Evolutionary conservation across 2,888 invertebrate genomes (phyloP).

Genomic region (Megalurothrips usitatus): DNA sequence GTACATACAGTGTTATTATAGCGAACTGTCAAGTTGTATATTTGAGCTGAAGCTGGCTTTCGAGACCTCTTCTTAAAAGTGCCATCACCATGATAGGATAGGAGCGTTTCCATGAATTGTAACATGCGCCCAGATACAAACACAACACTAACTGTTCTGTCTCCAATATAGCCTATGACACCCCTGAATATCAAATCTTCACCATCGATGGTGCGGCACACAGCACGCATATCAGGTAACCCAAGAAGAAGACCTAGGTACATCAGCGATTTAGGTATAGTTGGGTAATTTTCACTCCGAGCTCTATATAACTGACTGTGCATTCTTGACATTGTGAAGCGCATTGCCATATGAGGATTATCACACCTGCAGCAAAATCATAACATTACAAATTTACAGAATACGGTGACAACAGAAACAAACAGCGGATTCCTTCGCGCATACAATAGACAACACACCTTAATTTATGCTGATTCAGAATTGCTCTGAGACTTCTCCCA

Average conservation of each 20-base stretch:
- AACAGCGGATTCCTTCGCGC: neutral
- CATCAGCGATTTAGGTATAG: neutral
- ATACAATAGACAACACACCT: neutral
- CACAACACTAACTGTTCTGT: neutral
- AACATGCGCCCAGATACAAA: neutral
- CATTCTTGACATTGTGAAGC: neutral
- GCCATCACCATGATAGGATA: neutral
- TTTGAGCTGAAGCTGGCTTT: neutral
- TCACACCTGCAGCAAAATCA: neutral
- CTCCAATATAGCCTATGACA: neutral
- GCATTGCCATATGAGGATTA: neutral
- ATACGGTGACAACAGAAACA: neutral
- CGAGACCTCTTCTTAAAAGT: neutral
- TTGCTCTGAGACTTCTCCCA: neutral
- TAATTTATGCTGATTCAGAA: neutral
- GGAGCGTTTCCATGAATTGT: neutral
- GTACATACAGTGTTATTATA: neutral
- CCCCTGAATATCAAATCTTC: neutral
- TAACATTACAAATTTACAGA: neutral
- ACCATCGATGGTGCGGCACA: neutral
- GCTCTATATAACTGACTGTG: neutral
- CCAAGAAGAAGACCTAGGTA: neutral
- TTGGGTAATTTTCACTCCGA: neutral
- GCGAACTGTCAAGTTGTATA: neutral
- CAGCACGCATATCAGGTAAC: neutral